Base-by-base conservation (phyloP, 2,113 vertebrate genomes). In the Eonycteris spelaea region DNA sequence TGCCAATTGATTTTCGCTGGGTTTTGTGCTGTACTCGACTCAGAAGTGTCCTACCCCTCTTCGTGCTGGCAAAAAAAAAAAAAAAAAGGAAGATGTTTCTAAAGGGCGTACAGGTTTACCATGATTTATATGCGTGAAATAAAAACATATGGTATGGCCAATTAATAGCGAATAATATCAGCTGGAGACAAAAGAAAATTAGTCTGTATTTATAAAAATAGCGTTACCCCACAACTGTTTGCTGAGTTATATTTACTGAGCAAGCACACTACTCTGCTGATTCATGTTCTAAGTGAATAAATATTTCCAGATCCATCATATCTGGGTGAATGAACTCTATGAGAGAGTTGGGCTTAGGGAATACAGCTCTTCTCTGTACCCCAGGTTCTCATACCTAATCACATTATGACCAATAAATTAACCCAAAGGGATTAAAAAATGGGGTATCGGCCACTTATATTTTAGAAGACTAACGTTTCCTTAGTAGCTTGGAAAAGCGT, bases 271-370 rank as follows among this genome's bases (percentile, higher is more conserved):
- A 28, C 40, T 93, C 65, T 93, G 92, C 90, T 97, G 96, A 92
- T 59, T 97, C 90, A 93, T 92, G 91, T 74, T 96, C 80, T 95
- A 24, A 82, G 84, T 75, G 90, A 91, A 65, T 95, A 75, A 86
- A 26, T 88, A 57, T 88, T 95, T 96, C 95, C 85, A 96, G 90
- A 86, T 78, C 90, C 51, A 1, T 8, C 33, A 40, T 86, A 55
- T 96, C 85, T 61, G 53, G 63, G 59, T n/a, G 78, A 67, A 75
- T 82, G 80, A 73, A 77, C 61, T 91, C 21, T 33, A 55, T 87
- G 82, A 61, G 48, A 40, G 79, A 90, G 16, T 19, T 33, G 21
- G 55, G 73, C 55, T 91, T 16, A 43, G 28, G 61, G 59, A 96
- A n/a, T 45, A 35, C 4, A 48, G 57, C n/a, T 91, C 9, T 71